phyloP scores from a whole-genome alignment of 2,797 vertebrate species.

The Peromyscus aztecus region DNA sequence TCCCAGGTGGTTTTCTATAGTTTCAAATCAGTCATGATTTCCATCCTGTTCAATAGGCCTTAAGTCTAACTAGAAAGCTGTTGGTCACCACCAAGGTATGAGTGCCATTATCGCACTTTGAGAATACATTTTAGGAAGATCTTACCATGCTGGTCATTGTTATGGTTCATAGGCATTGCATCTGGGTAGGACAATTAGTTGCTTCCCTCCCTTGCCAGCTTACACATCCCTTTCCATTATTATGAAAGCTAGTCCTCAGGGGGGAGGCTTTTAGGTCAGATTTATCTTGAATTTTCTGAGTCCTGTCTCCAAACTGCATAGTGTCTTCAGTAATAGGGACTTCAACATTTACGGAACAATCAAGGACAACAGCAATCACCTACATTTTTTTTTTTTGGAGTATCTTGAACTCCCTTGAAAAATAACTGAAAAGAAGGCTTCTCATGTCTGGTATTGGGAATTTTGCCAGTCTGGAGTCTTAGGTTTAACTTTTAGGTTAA shows the following conservation, averaged over 20 bases:
- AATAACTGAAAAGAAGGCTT: not conserved
- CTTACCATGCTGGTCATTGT: not conserved
- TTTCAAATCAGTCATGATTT: not conserved
- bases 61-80: not conserved
- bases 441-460: not conserved
- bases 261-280: not conserved
- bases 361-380: not conserved
- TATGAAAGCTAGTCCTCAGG: not conserved
- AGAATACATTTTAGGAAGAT: not conserved
- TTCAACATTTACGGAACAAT: not conserved
- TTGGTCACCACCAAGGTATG: not conserved
- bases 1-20: not conserved
- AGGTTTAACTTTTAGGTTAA: not conserved
- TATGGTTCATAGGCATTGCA: not conserved
- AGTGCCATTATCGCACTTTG: not conserved
- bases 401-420: not conserved
- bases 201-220: not conserved
- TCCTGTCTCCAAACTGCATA: not conserved
- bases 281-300: not conserved
- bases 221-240: not conserved
- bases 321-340: not conserved
- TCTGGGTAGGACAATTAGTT: not conserved
- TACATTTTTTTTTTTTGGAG: not conserved
- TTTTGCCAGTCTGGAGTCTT: not conserved
- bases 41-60: not conserved